These are phyloP conservation scores for Corythornis cristatus DNA, from an alignment of 2,113 vertebrate species.

Conservation along the genomic window DNA sequence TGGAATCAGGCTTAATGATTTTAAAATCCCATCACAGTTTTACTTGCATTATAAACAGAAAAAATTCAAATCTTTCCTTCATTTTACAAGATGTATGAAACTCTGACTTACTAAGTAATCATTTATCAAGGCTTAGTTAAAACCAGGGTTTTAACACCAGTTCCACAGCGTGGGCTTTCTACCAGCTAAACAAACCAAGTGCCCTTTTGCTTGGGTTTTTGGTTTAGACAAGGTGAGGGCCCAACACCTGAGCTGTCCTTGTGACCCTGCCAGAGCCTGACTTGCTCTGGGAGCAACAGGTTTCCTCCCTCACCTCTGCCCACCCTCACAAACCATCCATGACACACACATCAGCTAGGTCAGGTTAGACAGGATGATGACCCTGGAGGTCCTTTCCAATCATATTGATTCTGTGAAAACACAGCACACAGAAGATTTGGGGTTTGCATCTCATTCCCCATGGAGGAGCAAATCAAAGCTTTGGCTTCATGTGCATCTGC, in stretches of 20 bases:
- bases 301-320: neutral
- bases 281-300: rapidly evolving
- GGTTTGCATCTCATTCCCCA: neutral
- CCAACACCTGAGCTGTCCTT: neutral
- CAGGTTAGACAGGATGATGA: neutral
- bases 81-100: neutral
- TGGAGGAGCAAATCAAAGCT: rapidly evolving
- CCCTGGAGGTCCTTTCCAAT: too few relatives aligned
- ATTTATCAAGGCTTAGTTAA: neutral
- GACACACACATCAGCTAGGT: rapidly evolving
- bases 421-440: neutral
- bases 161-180: rapidly evolving
- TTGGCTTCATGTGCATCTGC: neutral
- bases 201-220: neutral
- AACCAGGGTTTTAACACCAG: too few relatives aligned
- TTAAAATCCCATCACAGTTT: neutral
- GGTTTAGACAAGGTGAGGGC: neutral
- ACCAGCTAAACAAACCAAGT: neutral
- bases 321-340: rapidly evolving
- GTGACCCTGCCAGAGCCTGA: neutral
- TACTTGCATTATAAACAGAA: neutral
- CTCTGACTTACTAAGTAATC: neutral
- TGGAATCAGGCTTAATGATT: neutral
- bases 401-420: neutral
- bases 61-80: neutral